Percentiles rank a stretch among this genome's conserved stretches.
Conservation (phyloP, 2,113 vertebrate species). For the Bostrychus sinensis region DNA sequence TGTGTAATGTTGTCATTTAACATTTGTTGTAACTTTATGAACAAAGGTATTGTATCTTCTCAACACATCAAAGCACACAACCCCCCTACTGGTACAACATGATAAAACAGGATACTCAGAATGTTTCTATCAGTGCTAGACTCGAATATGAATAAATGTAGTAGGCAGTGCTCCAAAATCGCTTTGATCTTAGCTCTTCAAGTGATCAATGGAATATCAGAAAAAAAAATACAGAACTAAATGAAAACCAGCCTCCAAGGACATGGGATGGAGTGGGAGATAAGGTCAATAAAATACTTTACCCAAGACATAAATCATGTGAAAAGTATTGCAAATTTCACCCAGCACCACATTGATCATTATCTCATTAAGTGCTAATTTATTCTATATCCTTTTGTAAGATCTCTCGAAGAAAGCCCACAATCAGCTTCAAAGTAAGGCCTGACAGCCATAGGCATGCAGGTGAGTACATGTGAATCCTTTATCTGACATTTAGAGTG, state of each 20-base stretch:
- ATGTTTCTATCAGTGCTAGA: not conserved
- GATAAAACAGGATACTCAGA: too few relatives aligned
- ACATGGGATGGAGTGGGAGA: not conserved
- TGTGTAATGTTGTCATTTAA: too few relatives aligned
- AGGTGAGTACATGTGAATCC: not conserved
- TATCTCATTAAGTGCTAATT: constrained; percentile 2
- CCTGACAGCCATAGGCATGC: not conserved
- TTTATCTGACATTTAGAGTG: not conserved
- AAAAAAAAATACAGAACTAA: not conserved
- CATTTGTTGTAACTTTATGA: too few relatives aligned
- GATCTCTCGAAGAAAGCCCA: not conserved
- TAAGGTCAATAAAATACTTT: not conserved
- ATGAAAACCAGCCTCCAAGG: not conserved
- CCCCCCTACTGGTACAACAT: too few relatives aligned
- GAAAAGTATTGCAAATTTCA: not conserved
- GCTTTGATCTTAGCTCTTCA: not conserved
- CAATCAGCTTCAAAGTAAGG: not conserved
- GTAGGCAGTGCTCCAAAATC: not conserved
- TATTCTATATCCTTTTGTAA: not conserved
- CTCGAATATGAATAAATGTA: not conserved
- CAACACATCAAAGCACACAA: too few relatives aligned
- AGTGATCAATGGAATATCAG: constrained; percentile 5
- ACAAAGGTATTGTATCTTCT: too few relatives aligned
- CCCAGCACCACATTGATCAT: not conserved
- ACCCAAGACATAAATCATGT: not conserved